Percentiles rank a stretch among this genome's conserved stretches.
Evolutionary conservation across 2,797 vertebrate species (phyloP).

Genomic region (Pantherophis vulpinus): DNA sequence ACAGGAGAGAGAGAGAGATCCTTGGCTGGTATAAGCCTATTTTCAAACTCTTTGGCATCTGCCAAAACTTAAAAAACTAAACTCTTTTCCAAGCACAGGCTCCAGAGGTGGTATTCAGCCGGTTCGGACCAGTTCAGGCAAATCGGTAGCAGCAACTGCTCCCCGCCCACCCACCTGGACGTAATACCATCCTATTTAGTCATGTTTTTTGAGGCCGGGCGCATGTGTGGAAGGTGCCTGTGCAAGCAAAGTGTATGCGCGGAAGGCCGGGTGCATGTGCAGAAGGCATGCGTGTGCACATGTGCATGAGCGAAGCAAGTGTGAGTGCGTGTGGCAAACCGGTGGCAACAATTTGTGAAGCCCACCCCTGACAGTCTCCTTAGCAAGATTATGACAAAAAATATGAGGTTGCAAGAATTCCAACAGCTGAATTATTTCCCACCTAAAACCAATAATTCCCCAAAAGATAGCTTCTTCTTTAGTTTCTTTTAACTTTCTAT

Average conservation of each 20-base stretch:
- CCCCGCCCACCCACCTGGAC: too few relatives aligned
- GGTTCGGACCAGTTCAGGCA: too few relatives aligned
- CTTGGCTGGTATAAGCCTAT: background rate
- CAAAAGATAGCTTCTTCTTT: background rate
- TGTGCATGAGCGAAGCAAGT: too few relatives aligned
- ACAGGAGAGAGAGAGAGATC: background rate
- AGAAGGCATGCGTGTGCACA: too few relatives aligned
- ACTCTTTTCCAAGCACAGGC: background rate
- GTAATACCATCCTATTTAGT: too few relatives aligned
- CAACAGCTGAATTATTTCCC: background rate
- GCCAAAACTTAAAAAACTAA: background rate
- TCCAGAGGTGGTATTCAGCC: background rate
- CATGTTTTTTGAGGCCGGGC: too few relatives aligned
- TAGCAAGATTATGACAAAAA: background rate
- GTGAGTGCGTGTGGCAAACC: accelerated
- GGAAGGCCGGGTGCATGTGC: too few relatives aligned
- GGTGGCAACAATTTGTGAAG: too few relatives aligned
- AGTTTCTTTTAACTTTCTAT: background rate
- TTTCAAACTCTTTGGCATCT: background rate
- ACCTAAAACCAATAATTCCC: background rate
- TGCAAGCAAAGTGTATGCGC: too few relatives aligned
- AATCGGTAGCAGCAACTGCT: too few relatives aligned
- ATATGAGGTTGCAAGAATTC: background rate
- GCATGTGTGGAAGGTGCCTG: too few relatives aligned
- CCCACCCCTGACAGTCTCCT: too few relatives aligned